Base-by-base conservation (phyloP, 2,113 vertebrate species). In the Calcarius ornatus region DNA sequence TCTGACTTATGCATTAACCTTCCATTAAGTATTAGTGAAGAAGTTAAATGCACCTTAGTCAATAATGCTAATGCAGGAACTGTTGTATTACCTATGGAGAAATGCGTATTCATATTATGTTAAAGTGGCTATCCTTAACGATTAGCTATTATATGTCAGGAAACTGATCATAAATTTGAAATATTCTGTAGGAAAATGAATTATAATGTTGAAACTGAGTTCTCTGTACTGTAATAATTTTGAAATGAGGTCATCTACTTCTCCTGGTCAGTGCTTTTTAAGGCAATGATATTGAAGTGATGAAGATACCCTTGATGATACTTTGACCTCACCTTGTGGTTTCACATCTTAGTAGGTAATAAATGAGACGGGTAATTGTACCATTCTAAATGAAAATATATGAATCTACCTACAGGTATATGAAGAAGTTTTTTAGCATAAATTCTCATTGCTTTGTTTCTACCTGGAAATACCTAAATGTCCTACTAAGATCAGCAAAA, bases 21-120 rank as follows among this genome's bases (percentile, higher is more conserved):
- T 99, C 99, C 99, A 99, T 99, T 99, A 99, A 99, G 98, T 99
- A 99, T 98, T 99, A 98, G 98, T 98, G 98, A 98, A 98, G 97
- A 98, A 97, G 98, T 98, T 99, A 98, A 99, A 99, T 98, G 98
- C 88, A 98, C 94, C 97, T 98, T 98, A 98, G 98, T 99, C 99
- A 99, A 99, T 99, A 99, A 99, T 99, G 98, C 97, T 98, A 98
- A 98, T 98, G 98, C 94, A 97, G 92, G 90, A 96, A 94, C 97
- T 95, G 97, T 97, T 98, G 97, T 98, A 98, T 98, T 97, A 98
- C 96, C 98, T 98, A 98, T 97, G 97, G 97, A 98, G 98, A 98
- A 98, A 98, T 98, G 97, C 43, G 97, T 99, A 99, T 99, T 99
- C 99, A 99, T 99, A 98, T 98, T 98, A 99, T 98, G 98, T 98